phyloP scores from a whole-genome alignment of 2,113 vertebrate genomes.

The Trematomus loennbergii region DNA sequence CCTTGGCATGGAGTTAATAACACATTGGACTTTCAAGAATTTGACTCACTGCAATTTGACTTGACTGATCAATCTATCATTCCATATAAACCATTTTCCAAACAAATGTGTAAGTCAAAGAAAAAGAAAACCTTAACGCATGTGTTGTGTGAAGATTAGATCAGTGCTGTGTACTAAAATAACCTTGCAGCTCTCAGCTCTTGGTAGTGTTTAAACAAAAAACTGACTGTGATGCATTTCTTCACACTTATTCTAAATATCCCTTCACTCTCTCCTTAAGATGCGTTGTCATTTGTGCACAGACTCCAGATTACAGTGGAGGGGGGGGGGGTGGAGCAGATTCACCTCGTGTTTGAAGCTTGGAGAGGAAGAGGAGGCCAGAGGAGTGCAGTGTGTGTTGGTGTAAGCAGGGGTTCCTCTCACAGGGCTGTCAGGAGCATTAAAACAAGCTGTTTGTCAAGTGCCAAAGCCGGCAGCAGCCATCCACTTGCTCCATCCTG shows the following conservation, averaged over 20 bases:
- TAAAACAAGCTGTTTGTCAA: constrained; percentile 74
- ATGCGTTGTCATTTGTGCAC: constrained; percentile 21
- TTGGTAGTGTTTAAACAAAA: background rate
- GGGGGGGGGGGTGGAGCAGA: constrained; percentile 17
- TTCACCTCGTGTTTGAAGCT: constrained; percentile 42
- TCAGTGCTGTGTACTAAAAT: constrained; percentile 3
- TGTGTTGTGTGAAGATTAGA: constrained; percentile 23
- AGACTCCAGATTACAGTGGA: background rate
- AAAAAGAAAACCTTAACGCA: background rate
- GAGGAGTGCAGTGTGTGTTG: constrained; percentile 38
- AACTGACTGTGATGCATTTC: constrained; percentile 25
- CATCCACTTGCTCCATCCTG: constrained; percentile 26
- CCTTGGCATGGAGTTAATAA: constrained; percentile 13
- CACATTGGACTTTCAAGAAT: constrained; percentile 13
- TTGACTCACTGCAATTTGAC: background rate
- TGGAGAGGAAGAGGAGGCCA: constrained; percentile 23
- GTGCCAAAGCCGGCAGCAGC: constrained; percentile 43
- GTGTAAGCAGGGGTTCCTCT: constrained; percentile 47
- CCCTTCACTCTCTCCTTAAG: constrained; percentile 1
- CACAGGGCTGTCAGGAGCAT: constrained; percentile 63
- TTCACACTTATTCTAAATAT: constrained; percentile 4
- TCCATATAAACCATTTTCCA: constrained; percentile 18
- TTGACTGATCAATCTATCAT: constrained; percentile 11
- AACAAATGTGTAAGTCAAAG: background rate
- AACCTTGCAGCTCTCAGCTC: background rate